Base-by-base conservation (phyloP, 2,797 vertebrate species). In the Orestias chungarensis region DNA sequence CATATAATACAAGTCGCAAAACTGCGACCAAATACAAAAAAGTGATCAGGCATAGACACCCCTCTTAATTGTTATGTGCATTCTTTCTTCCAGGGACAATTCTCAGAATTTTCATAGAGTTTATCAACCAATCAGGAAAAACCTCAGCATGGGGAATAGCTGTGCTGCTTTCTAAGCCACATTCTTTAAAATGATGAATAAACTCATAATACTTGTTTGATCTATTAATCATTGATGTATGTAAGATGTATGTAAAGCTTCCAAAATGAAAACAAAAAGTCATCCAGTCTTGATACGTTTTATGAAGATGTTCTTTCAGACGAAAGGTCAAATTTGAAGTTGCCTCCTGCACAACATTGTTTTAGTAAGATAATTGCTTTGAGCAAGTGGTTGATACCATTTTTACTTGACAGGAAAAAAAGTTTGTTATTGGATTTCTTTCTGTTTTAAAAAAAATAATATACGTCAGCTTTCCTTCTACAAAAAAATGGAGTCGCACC, bases 381-480 rank as follows among this genome's bases (percentile, higher is more conserved):
- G 11, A 61, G 33, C n/a, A 35, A 35, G 20, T 38, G 31, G 89
- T 88, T 81, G 68, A 88, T 90, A 85, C 59, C 74, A 27, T 82
- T 88, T 77, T 88, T 82, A 42, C 23, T 11, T 59, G 1, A 10
- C 31, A 35, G 29, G 35, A 40, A 20, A 42, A 40, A 12, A 15
- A 7, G 42, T 64, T 64, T 25, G 9, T 64, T 0, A 25, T 15
- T 33, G 20, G 0, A 23, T 59, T 35, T 18, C 33, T n/a, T 15
- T 42, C 27, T 52, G 10, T 52, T 52, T 75, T 75, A 43, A 31
- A 79, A 73, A 35, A 66, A 23, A 81, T 75, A 80, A 57, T 73
- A 61, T 50, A 46, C 44, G 54, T 77, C 66, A 65, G 69, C 61
- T 79, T 80, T 71, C 20, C 67, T 66, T 57, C 43, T n/a, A 54